phyloP scores from a whole-genome alignment of 2,888 invertebrate species.

The Tetragnatha montana region DNA sequence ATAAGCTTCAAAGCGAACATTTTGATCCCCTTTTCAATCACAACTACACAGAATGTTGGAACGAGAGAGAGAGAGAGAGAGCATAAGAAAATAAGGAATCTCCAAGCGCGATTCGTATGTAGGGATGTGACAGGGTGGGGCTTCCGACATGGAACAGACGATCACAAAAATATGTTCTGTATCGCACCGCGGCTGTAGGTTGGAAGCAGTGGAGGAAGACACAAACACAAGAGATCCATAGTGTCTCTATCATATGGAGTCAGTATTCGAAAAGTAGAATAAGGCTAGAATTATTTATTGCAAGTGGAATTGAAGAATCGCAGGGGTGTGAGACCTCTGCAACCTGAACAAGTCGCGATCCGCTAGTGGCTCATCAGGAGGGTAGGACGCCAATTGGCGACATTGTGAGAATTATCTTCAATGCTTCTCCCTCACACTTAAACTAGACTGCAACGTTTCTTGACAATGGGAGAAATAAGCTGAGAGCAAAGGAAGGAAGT shows the following conservation, averaged over 20 bases:
- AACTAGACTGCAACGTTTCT: too few relatives aligned
- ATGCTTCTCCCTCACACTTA: too few relatives aligned
- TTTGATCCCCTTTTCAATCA: too few relatives aligned
- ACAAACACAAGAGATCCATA: slow-evolving; percentile 50
- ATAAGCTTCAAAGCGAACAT: too few relatives aligned
- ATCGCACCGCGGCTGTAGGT: slow-evolving; percentile 59
- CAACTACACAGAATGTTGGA: too few relatives aligned
- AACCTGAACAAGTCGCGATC: slow-evolving; percentile 29
- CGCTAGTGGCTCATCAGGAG: slow-evolving; percentile 9
- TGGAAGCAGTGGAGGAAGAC: slow-evolving; percentile 62
- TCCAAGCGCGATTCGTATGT: not conserved
- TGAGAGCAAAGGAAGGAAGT: too few relatives aligned
- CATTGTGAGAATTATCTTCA: not conserved
- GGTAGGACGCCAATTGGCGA: not conserved
- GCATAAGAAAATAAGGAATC: not conserved
- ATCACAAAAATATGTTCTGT: slow-evolving; percentile 67
- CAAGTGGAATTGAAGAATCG: slow-evolving; percentile 13
- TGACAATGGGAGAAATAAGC: too few relatives aligned
- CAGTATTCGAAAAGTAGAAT: slow-evolving; percentile 52
- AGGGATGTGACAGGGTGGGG: not conserved
- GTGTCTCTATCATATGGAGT: slow-evolving; percentile 6
- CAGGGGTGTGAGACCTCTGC: not conserved
- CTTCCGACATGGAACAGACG: slow-evolving; percentile 57
- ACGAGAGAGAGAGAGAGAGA: not conserved
- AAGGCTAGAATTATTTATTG: slow-evolving; percentile 56